Evolutionary conservation across 2,888 invertebrate genomes (phyloP), one percentile per base, ranked within the genome.

Genomic region (Eupeodes luniger): DNA sequence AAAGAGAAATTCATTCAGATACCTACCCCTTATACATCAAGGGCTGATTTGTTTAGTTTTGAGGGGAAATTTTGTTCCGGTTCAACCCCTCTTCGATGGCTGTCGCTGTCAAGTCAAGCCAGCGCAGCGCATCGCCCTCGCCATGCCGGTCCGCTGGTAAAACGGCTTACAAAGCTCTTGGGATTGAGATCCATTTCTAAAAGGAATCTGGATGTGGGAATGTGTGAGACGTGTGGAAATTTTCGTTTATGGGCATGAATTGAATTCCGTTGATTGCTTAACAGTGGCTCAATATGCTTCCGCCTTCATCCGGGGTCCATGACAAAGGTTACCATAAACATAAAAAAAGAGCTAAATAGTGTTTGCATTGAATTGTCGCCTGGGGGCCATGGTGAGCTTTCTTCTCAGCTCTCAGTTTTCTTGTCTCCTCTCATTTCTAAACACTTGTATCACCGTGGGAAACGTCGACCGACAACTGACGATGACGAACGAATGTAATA

Each of bases 181-280:
- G 76, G 55, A 84, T 61, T 12, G 80, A 67, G 55, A 84, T 84
- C 80, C 80, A 84, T 87, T 87, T 75, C 61, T 14, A 77, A 77
- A 77, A 49, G 67, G 57, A 44, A 70, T 19, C 36, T 55, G 7
- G 7, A 44, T 14, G 61, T n/a, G 72, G 62, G 64, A 53, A 81
- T 81, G 76, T 27, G 76, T 49, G 59, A 72, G 19, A 80, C 75
- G 77, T 81, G 85, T 80, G 74, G 77, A 67, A 80, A 69, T 87
- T 76, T 70, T 81, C 80, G 76, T 72, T 77, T 77, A 77, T 77
- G 76, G 84, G 62, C 84, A 77, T 77, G 84, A 87, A 87, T 87
- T 87, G 87, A 87, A 84, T 87, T 84, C 77, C 84, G 62, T 81
- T 84, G 87, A 87, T 87, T 84, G 84, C 87, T 84, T 74, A 87